These are phyloP conservation scores for Sander vitreus DNA, from an alignment of 2,113 vertebrate genomes.

Conservation along the genomic window DNA sequence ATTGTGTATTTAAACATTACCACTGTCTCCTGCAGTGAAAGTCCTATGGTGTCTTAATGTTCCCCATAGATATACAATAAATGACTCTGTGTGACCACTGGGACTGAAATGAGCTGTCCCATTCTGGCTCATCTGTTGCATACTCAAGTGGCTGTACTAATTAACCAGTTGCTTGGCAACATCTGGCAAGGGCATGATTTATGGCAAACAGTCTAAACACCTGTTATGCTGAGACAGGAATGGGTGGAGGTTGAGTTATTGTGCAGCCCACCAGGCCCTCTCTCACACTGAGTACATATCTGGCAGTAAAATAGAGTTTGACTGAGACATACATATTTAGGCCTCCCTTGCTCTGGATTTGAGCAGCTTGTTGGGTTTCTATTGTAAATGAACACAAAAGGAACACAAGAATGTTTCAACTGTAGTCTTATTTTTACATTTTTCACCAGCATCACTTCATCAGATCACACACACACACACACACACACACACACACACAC, in stretches of 20 bases:
- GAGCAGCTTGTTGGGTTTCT: conserved; percentile 38
- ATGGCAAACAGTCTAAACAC: conserved; percentile 65
- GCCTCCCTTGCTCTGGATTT: conserved; percentile 8
- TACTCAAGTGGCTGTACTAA: conserved; percentile 46
- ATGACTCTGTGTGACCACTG: conserved; percentile 23
- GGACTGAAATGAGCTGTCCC: conserved; percentile 18
- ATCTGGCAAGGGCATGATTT: conserved; percentile 57
- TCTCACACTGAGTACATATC: conserved; percentile 46
- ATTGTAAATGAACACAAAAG: conserved; percentile 47
- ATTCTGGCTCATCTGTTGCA: conserved; percentile 9
- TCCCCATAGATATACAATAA: neutral
- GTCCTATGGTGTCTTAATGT: neutral
- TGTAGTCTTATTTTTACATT: conserved; percentile 35
- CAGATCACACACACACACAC: conserved; percentile 28
- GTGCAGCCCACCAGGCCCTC: conserved; percentile 26
- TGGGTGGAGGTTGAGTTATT: conserved; percentile 42
- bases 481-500: neutral
- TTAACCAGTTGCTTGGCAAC: conserved; percentile 70
- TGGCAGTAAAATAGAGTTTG: conserved; percentile 45
- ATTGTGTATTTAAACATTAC: neutral
- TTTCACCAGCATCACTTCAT: conserved; percentile 20
- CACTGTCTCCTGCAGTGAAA: neutral
- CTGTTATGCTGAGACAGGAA: conserved; percentile 52
- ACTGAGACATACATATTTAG: conserved; percentile 52
- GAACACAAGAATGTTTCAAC: conserved; percentile 31